A percentile compares a stretch with the other conserved stretches of the same genome.
Evolutionary conservation across 2,888 invertebrate species (phyloP).

Genomic region (Caenorhabditis panamensis): DNA sequence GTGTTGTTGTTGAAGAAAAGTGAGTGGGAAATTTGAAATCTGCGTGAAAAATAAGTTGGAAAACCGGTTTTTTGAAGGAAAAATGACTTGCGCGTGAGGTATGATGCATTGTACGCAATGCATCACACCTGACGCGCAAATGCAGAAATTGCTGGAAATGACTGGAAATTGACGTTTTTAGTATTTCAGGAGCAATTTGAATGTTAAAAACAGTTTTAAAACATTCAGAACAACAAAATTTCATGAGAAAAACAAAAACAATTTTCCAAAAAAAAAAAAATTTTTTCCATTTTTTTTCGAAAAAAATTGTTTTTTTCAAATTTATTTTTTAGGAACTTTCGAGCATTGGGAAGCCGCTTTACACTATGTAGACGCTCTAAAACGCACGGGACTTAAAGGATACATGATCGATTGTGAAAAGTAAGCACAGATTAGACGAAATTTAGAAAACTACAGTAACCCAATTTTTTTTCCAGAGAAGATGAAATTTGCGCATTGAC

Average conservation of each 20-base stretch:
- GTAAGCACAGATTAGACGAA: too few relatives aligned
- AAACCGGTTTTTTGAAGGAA: too few relatives aligned
- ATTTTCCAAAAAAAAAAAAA: too few relatives aligned
- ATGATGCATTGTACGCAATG: not conserved
- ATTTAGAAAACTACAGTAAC: constrained; percentile 13
- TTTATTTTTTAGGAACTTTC: constrained; percentile 33
- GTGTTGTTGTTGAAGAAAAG: constrained; percentile 18
- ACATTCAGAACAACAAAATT: too few relatives aligned
- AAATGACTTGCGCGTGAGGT: not conserved
- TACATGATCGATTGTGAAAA: constrained; percentile 43
- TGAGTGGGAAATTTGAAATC: not conserved
- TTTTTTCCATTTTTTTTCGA: too few relatives aligned
- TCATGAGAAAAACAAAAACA: too few relatives aligned
- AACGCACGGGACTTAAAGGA: constrained; percentile 14
- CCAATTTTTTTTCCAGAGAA: constrained; percentile 15
- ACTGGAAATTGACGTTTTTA: not conserved
- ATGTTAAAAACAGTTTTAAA: too few relatives aligned
- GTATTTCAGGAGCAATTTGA: too few relatives aligned
- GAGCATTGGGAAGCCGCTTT: constrained; percentile 44
- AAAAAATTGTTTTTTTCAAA: too few relatives aligned
- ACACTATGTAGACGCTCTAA: constrained; percentile 23
- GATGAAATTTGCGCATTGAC: constrained; percentile 8
- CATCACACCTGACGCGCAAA: not conserved
- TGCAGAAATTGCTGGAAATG: not conserved
- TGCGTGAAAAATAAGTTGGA: not conserved